Percentiles rank a stretch among this genome's conserved stretches.
Evolutionary conservation across 2,113 vertebrate genomes (phyloP).

Genomic region (Channa maculata): DNA sequence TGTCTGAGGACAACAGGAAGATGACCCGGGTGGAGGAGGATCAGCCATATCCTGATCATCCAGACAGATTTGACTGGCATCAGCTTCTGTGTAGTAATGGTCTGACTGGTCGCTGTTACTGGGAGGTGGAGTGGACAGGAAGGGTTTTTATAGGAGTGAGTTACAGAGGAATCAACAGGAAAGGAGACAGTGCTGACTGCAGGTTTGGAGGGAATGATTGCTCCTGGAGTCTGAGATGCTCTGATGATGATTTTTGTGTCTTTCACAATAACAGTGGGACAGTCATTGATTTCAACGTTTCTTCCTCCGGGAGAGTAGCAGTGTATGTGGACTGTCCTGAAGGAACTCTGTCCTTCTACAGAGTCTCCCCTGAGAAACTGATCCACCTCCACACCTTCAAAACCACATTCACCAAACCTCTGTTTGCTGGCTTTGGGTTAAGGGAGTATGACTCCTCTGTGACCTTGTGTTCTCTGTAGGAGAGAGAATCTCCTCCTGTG

Average conservation of each 20-base stretch:
- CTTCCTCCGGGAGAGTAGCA: not conserved
- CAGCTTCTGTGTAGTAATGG: slow-evolving; percentile 14
- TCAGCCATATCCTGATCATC: slow-evolving; percentile 19
- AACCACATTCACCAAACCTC: slow-evolving; percentile 5
- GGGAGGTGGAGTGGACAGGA: slow-evolving; percentile 24
- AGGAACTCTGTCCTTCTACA: no score
- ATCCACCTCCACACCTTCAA: slow-evolving; percentile 5
- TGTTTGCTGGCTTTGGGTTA: not conserved
- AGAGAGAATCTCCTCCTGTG: not conserved
- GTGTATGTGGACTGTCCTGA: no score
- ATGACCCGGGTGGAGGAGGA: not conserved
- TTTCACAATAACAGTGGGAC: not conserved
- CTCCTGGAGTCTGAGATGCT: slow-evolving; percentile 25
- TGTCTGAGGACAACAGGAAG: not conserved
- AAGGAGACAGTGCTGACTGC: not conserved
- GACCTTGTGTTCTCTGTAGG: not conserved
- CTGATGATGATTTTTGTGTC: not conserved
- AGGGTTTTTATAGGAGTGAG: not conserved
- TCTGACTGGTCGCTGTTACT: slow-evolving; percentile 30
- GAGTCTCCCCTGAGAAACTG: no score
- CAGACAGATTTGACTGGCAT: slow-evolving; percentile 5
- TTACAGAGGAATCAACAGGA: slow-evolving; percentile 26
- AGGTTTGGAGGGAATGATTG: not conserved
- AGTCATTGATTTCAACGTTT: no score
- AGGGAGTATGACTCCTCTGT: not conserved